Base-by-base conservation (phyloP, 2,888 invertebrate species). In the Drosophila quinaria region DNA sequence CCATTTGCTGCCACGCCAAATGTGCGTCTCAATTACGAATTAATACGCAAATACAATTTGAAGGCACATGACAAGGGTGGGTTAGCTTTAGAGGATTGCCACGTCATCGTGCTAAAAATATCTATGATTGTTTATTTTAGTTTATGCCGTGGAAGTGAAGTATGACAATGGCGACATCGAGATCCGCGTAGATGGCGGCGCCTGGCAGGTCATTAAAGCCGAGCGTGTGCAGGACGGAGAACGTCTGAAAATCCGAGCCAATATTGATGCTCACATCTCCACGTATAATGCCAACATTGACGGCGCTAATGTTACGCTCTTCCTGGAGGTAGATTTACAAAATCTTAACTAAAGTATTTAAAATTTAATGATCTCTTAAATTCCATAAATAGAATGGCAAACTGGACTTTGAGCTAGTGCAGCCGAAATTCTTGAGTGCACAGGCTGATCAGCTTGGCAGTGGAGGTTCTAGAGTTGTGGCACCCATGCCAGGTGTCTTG, bases 401-500 rank as follows among this genome's bases (percentile, higher is more conserved):
- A 93, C 94, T 95, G 77, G 93, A 95, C 75, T 94, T 97, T 67
- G 92, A 93, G 56, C 86, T 95, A 35, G 95, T 95, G 2, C 93
- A 93, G 56, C 94, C 95, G 0, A 95, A 95, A 87, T 95, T 95
- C 83, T 83, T 94, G 3, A 92, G 92, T 13, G 85, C 92, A 2
- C 87, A 93, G 13, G 92, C 91, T 4, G 92, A 92, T 75, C 91
- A 92, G 19, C 91, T 78, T 1, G 83, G 78, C 1, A 77, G 77
- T n/a, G 92, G 94, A 70, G 94, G 94, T n/a, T 95, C 95, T 5
- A 94, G 94, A 62, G 95, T 96, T 1, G 92, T 95, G 1, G 97
- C 99, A 6, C 99, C 99, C 10, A 99, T 99, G 95, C 99, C 99
- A 0, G 99, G 99, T 1, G 95, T 99, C 15, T 94, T 99, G 44